phyloP scores from a whole-genome alignment of 2,888 invertebrate genomes.

The Euplexia lucipara region DNA sequence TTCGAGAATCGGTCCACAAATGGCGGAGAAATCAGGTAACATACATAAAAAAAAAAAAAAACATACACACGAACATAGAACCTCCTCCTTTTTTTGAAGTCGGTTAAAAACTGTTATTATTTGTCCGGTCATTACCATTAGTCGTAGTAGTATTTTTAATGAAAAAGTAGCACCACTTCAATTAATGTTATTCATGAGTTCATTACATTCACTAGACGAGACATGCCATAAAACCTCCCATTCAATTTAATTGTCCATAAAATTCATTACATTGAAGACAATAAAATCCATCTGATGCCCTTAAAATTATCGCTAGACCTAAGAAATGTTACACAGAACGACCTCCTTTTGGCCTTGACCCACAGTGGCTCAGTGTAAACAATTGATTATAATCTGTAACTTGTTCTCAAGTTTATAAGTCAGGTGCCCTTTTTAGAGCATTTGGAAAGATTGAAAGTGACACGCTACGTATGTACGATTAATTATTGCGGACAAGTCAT shows the following conservation, averaged over 20 bases:
- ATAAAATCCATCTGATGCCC: constrained; percentile 50
- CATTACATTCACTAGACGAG: constrained; percentile 11
- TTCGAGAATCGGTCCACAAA: no score
- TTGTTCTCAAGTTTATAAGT: constrained; percentile 59
- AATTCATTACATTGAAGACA: constrained; percentile 28
- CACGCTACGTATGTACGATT: constrained; percentile 35
- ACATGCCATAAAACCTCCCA: constrained; percentile 12
- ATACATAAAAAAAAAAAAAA: no score
- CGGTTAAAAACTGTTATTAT: background rate
- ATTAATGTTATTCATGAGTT: constrained; percentile 3
- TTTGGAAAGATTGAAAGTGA: constrained; percentile 53
- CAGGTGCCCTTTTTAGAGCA: constrained; percentile 62
- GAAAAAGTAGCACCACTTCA: background rate
- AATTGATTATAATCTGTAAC: constrained; percentile 70
- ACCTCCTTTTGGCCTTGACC: constrained; percentile 65
- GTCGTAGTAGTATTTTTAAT: background rate
- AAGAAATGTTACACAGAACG: constrained; percentile 57
- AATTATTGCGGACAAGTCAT: constrained; percentile 21
- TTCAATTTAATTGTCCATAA: constrained; percentile 11
- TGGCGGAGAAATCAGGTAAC: no score
- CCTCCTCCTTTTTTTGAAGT: no score
- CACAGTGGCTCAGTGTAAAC: constrained; percentile 64
- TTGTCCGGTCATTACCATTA: background rate
- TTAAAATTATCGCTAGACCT: constrained; percentile 56
- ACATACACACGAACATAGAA: no score